Percentiles rank a stretch among this genome's conserved stretches.
Conservation (phyloP, 2,113 vertebrate genomes). For the Lasiurus borealis region DNA sequence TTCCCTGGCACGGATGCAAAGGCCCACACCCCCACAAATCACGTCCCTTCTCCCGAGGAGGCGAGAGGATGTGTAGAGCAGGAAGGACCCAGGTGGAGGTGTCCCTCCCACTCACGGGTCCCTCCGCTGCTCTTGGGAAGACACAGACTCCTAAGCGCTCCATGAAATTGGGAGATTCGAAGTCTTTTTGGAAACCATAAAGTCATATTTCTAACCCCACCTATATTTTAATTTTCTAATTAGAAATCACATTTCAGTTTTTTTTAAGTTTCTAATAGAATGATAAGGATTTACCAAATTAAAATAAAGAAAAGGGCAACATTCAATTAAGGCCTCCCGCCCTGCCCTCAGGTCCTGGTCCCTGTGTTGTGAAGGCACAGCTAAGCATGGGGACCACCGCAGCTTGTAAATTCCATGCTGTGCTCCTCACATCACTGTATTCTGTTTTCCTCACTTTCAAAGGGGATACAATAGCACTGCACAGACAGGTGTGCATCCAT, state of each 20-base stretch:
- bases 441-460: no score
- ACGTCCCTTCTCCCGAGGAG: background rate
- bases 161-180: background rate
- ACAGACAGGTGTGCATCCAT: no score
- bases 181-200: background rate
- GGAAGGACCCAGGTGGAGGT: no score
- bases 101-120: background rate
- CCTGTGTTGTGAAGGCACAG: no score
- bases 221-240: slow-evolving; percentile 9
- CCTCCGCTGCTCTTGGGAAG: background rate
- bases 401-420: no score
- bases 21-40: background rate
- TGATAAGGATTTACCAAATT: background rate
- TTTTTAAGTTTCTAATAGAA: background rate
- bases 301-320: background rate
- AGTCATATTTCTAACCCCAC: background rate
- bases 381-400: no score
- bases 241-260: background rate
- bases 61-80: no score
- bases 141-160: background rate
- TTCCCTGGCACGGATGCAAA: background rate
- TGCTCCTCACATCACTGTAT: no score
- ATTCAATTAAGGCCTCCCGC: background rate
- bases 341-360: background rate
- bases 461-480: no score